Percentiles rank a stretch among this genome's conserved stretches.
Evolutionary conservation across 1,140 invertebrate genomes (phyloP).

Genomic region (Eumeta japonica): DNA sequence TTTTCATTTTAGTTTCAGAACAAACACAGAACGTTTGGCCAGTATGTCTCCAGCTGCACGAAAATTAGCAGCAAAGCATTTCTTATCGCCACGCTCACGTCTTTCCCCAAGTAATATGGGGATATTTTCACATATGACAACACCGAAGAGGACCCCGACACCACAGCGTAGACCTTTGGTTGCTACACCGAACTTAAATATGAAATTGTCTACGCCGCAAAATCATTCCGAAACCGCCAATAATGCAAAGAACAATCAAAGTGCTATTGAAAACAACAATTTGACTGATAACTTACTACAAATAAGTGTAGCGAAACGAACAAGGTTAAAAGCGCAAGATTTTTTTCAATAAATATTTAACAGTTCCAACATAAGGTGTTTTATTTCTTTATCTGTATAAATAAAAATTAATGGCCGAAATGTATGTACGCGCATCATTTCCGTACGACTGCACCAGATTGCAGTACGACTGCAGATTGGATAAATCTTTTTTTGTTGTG

Average conservation of each 20-base stretch:
- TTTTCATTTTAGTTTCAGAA: conserved; percentile 55
- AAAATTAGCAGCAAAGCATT: conserved; percentile 66
- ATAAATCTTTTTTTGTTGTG: too few species aligned
- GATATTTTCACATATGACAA: conserved; percentile 34
- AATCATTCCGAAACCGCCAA: conserved; percentile 20
- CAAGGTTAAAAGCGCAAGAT: conserved; percentile 64
- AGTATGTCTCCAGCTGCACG: conserved; percentile 94
- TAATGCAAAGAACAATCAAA: conserved; percentile 15
- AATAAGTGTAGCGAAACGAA: conserved; percentile 63
- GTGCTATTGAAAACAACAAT: conserved; percentile 38
- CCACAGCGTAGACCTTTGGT: conserved; percentile 38
- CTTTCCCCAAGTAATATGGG: conserved; percentile 39
- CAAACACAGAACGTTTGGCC: conserved; percentile 74
- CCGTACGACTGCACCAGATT: too few species aligned
- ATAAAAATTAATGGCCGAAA: too few species aligned
- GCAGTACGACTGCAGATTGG: too few species aligned
- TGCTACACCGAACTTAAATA: conserved; percentile 17
- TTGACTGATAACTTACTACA: conserved; percentile 78
- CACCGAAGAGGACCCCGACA: conserved; percentile 46
- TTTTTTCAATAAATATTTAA: conserved; percentile 49
- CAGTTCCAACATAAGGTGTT: conserved; percentile 21
- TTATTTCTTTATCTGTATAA: too few species aligned
- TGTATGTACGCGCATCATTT: too few species aligned
- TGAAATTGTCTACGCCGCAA: conserved; percentile 15
- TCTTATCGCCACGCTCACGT: conserved; percentile 48